A percentile compares a stretch with the other conserved stretches of the same genome.
These are phyloP conservation scores for Pterostichus madidus DNA, from an alignment of 2,888 invertebrate species.

Conservation along the genomic window DNA sequence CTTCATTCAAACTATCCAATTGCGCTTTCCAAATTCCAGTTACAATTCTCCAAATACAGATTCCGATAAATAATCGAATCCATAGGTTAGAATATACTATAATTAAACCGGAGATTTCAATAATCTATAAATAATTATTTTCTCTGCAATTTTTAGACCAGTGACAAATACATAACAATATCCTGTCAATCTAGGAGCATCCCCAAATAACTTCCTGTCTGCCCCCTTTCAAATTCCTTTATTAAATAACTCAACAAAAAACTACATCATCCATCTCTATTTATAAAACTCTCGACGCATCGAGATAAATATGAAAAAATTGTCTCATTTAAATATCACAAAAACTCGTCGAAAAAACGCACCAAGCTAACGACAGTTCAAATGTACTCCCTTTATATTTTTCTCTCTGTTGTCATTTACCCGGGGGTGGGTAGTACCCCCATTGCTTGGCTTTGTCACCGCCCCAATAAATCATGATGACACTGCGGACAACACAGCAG, in stretches of 20 bases:
- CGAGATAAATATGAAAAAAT: conserved; percentile 53
- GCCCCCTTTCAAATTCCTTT: background rate
- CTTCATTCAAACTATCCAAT: too few species aligned
- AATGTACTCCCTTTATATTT: conserved; percentile 54
- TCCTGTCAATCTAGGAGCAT: background rate
- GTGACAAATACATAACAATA: too few species aligned
- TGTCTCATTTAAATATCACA: conserved; percentile 47
- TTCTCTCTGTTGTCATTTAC: conserved; percentile 49
- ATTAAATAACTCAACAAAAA: conserved; percentile 29
- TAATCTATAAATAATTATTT: too few species aligned
- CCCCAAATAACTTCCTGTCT: background rate
- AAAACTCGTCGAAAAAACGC: conserved; percentile 16
- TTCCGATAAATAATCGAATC: too few species aligned
- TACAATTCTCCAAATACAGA: too few species aligned
- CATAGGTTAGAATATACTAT: too few species aligned
- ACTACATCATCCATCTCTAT: conserved; percentile 36
- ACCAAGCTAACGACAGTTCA: conserved; percentile 58
- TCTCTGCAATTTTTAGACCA: too few species aligned
- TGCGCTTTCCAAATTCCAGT: too few species aligned
- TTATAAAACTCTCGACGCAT: conserved; percentile 27
- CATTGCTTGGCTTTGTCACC: conserved; percentile 32
- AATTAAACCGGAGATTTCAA: too few species aligned
- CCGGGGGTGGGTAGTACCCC: background rate
- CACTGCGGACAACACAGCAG: conserved; percentile 31
- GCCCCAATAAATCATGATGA: conserved; percentile 55